Conservation (phyloP, 2,888 invertebrate genomes). For the Napeogenes inachia region DNA sequence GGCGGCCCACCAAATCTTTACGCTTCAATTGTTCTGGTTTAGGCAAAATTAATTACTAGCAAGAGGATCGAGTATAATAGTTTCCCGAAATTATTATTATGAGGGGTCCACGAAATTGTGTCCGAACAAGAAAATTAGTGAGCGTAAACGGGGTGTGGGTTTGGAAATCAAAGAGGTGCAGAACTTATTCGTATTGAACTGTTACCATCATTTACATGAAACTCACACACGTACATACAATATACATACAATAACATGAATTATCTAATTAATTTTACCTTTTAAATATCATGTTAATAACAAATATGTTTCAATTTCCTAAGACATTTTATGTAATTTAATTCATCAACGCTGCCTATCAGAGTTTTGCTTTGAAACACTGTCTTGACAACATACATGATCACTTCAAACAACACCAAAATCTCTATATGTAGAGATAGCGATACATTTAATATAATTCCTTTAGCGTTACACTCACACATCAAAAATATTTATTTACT, state of each 20-base stretch:
- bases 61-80: slow-evolving; percentile 75
- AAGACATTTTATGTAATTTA: too few relatives aligned
- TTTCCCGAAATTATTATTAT: slow-evolving; percentile 75
- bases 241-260: slow-evolving; percentile 12
- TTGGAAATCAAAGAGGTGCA: slow-evolving; percentile 71
- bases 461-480: too few relatives aligned
- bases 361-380: too few relatives aligned
- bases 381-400: too few relatives aligned
- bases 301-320: too few relatives aligned
- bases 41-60: slow-evolving; percentile 75
- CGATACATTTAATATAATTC: too few relatives aligned
- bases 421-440: too few relatives aligned
- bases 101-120: slow-evolving; percentile 72
- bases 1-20: slow-evolving; percentile 70
- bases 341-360: too few relatives aligned
- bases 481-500: too few relatives aligned
- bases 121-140: slow-evolving; percentile 78
- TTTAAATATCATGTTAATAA: too few relatives aligned
- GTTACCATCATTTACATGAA: slow-evolving; percentile 73
- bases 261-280: too few relatives aligned
- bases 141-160: slow-evolving; percentile 77
- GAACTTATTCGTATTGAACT: slow-evolving; percentile 65
- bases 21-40: slow-evolving; percentile 76
- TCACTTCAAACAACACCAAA: too few relatives aligned
- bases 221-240: slow-evolving; percentile 58